Conservation (phyloP, 2,113 vertebrate species). For the Chaetops frenatus region DNA sequence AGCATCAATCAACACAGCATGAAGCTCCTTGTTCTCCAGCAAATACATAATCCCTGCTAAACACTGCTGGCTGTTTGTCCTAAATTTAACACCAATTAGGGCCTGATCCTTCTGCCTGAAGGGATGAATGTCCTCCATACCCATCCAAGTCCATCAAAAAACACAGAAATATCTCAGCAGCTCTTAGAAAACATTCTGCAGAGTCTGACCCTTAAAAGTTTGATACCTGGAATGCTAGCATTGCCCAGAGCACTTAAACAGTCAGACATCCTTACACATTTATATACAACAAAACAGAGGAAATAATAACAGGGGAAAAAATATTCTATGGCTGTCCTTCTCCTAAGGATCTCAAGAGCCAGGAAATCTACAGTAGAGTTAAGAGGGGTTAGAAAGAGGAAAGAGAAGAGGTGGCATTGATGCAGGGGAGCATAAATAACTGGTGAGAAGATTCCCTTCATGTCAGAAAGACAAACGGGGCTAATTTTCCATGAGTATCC, state of each 20-base stretch:
- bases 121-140: conserved; percentile 13
- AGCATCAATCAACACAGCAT: conserved; percentile 60
- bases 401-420: background rate
- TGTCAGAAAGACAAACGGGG: conserved; percentile 46
- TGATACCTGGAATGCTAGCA: background rate
- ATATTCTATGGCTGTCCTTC: background rate
- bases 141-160: background rate
- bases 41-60: conserved; percentile 25
- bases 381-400: background rate
- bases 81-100: conserved; percentile 56
- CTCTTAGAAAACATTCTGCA: background rate
- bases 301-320: background rate
- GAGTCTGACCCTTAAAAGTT: background rate
- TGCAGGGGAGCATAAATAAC: background rate
- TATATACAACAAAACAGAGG: background rate
- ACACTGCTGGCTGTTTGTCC: conserved; percentile 22
- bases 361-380: background rate
- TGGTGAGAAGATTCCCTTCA: background rate
- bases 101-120: conserved; percentile 34
- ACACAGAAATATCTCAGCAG: background rate
- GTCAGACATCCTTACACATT: background rate
- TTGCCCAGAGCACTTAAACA: background rate
- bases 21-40: conserved; percentile 3
- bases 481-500: conserved; percentile 20
- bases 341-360: background rate